Percentiles rank a stretch among this genome's conserved stretches.
Evolutionary conservation across 2,888 invertebrate genomes (phyloP).

Genomic region (Nezara viridula): DNA sequence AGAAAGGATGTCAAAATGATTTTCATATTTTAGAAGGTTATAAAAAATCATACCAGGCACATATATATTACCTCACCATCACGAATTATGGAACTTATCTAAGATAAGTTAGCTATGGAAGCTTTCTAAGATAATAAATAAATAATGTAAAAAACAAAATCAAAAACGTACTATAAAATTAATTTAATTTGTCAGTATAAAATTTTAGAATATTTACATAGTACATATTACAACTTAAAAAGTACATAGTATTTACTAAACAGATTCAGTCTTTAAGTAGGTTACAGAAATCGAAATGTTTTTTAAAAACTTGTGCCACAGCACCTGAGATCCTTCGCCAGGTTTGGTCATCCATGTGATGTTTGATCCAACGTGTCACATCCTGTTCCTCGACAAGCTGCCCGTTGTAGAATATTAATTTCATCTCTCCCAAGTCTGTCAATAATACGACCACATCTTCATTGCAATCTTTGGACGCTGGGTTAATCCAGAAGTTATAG

Average conservation of each 20-base stretch:
- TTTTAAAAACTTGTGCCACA: not conserved
- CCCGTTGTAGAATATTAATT: not conserved
- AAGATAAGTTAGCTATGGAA: too few species aligned
- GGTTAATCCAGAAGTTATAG: slow-evolving; percentile 5
- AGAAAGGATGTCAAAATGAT: too few species aligned
- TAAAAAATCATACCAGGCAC: too few species aligned
- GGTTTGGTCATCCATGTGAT: not conserved
- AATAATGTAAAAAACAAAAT: too few species aligned
- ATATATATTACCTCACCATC: too few species aligned
- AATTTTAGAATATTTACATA: too few species aligned
- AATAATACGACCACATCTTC: not conserved
- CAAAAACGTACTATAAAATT: too few species aligned
- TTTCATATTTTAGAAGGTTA: too few species aligned
- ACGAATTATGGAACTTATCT: too few species aligned
- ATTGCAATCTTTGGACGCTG: not conserved
- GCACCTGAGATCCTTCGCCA: not conserved
- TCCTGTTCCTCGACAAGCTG: not conserved
- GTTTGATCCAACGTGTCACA: not conserved
- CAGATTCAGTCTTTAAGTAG: not conserved
- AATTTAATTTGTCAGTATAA: too few species aligned
- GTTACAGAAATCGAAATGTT: not conserved
- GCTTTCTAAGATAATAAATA: too few species aligned
- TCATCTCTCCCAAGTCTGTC: slow-evolving; percentile 8
- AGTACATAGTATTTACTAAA: not conserved
- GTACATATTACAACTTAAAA: too few species aligned